phyloP scores from a whole-genome alignment of 2,888 invertebrate genomes.

The Eristalis intricaria region DNA sequence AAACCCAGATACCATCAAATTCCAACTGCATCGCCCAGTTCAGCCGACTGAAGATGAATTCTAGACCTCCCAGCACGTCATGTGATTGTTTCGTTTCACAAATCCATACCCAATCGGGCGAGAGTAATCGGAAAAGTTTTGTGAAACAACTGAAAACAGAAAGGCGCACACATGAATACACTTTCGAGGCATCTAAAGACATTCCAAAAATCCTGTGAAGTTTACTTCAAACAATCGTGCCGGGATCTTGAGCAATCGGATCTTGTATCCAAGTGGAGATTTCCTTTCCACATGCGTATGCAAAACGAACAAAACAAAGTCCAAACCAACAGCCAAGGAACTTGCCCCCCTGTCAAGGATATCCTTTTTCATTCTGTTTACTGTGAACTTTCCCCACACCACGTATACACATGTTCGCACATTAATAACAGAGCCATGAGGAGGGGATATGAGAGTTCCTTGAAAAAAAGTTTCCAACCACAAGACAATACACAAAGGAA shows the following conservation, averaged over 20 bases:
- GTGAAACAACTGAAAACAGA: background rate
- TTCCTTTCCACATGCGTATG: conserved; percentile 53
- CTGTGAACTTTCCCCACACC: conserved; percentile 32
- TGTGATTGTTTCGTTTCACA: background rate
- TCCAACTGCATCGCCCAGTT: background rate
- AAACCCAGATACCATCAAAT: background rate
- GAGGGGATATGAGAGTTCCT: conserved; percentile 10
- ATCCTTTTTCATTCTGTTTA: conserved; percentile 16
- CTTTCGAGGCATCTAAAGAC: background rate
- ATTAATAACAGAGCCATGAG: conserved; percentile 21
- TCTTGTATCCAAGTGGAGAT: conserved; percentile 60
- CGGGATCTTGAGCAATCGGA: conserved; percentile 47
- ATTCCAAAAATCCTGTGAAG: background rate
- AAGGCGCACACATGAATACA: background rate
- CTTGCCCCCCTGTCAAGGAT: conserved; percentile 31
- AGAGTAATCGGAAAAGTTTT: background rate
- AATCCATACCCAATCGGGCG: background rate
- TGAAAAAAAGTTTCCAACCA: conserved; percentile 50
- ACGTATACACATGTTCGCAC: conserved; percentile 24
- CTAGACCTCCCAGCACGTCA: background rate
- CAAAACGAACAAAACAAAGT: conserved; percentile 19
- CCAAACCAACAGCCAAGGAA: background rate
- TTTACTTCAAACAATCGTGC: conserved; percentile 41
- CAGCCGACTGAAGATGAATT: background rate
- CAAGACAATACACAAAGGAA: conserved; percentile 61